A percentile compares a stretch with the other conserved stretches of the same genome.
These are phyloP conservation scores for Alcedo quadribrachys DNA, from an alignment of 2,797 vertebrate genomes.

Conservation along the genomic window DNA sequence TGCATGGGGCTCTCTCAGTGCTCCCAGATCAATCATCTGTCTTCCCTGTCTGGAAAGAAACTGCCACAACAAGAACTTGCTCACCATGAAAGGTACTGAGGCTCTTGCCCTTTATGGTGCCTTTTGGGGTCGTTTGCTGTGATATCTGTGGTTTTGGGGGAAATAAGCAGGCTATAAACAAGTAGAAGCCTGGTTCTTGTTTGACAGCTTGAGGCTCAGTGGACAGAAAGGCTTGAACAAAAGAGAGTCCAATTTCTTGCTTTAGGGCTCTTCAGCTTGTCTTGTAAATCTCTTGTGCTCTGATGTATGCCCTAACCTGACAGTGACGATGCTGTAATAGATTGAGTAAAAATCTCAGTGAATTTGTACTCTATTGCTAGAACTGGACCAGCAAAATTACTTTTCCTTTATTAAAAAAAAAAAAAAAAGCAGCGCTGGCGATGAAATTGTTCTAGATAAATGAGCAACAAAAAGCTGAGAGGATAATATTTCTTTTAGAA, in stretches of 20 bases:
- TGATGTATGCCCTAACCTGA: constrained; percentile 32
- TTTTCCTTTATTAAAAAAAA: not conserved
- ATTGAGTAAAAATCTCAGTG: constrained; percentile 6
- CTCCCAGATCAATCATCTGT: constrained; percentile 30
- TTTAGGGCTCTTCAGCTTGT: constrained; percentile 25
- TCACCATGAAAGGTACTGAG: not conserved
- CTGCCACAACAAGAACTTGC: constrained; percentile 22
- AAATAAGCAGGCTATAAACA: constrained; percentile 28
- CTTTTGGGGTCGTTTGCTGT: constrained; percentile 41
- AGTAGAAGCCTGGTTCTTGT: constrained; percentile 16
- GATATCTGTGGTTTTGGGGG: not conserved
- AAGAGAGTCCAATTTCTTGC: not conserved
- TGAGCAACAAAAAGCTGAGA: not conserved
- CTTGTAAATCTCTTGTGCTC: constrained; percentile 29
- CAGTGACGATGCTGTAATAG: constrained; percentile 12
- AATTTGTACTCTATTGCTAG: not conserved
- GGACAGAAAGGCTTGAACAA: not conserved
- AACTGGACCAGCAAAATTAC: constrained; percentile 9
- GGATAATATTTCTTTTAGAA: not conserved
- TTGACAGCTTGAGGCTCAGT: not conserved
- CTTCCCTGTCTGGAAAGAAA: constrained; percentile 30
- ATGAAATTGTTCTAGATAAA: not conserved
- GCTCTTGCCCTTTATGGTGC: constrained; percentile 33
- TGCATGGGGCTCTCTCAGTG: not conserved
- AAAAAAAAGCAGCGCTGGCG: not conserved